A percentile compares a stretch with the other conserved stretches of the same genome.
Conservation (phyloP, 2,888 invertebrate species). For the Euzophera pinguis region DNA sequence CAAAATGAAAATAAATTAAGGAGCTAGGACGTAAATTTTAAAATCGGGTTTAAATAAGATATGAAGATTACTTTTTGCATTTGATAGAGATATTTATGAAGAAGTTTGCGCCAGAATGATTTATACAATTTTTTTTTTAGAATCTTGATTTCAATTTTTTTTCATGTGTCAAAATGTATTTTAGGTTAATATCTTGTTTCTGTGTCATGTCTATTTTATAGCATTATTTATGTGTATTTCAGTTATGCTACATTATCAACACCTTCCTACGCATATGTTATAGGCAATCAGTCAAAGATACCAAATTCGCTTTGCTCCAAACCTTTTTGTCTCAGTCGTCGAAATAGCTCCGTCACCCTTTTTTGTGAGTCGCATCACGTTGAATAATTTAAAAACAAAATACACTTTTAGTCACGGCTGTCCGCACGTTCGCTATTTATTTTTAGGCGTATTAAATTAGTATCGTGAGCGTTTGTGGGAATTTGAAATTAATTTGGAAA, state of each 20-base stretch:
- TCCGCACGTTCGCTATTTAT: conserved; percentile 59
- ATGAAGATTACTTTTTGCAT: too few species aligned
- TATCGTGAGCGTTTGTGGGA: conserved; percentile 37
- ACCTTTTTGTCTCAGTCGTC: conserved; percentile 47
- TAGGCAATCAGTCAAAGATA: conserved; percentile 29
- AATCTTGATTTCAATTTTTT: too few species aligned
- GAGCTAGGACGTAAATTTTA: too few species aligned
- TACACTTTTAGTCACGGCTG: conserved; percentile 63
- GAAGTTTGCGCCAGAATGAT: too few species aligned
- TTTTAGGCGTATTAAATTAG: conserved; percentile 60
- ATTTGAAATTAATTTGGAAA: conserved; percentile 23
- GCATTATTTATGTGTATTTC: neutral
- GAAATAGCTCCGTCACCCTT: conserved; percentile 55
- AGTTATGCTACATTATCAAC: neutral
- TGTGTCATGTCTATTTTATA: neutral
- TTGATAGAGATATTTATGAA: too few species aligned
- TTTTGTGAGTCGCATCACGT: conserved; percentile 54
- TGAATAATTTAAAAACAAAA: conserved; percentile 65
- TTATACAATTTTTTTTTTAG: too few species aligned
- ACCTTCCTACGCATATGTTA: conserved; percentile 7
- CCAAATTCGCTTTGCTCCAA: conserved; percentile 47
- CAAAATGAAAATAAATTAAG: too few species aligned
- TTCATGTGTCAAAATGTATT: too few species aligned
- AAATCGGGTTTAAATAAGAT: too few species aligned
- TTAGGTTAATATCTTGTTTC: too few species aligned